Evolutionary conservation across 2,797 vertebrate genomes (phyloP).

Genomic region (Centroberyx gerrardi): DNA sequence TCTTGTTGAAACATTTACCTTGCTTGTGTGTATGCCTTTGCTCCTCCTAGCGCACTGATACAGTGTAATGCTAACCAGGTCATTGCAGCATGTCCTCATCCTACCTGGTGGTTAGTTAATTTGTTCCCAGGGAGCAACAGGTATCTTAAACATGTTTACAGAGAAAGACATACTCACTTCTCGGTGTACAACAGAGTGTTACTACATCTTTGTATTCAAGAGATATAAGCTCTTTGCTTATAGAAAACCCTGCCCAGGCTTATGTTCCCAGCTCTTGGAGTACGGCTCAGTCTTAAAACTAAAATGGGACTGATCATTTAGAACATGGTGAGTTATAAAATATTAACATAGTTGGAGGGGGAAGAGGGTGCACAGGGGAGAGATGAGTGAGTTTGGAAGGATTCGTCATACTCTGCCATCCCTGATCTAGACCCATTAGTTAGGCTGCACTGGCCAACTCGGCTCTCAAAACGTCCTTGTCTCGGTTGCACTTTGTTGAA

Average conservation of each 20-base stretch:
- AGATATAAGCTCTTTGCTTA: background rate
- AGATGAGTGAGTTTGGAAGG: conserved; percentile 27
- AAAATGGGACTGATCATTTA: conserved; percentile 63
- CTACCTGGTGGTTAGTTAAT: background rate
- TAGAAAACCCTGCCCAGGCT: background rate
- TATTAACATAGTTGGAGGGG: conserved; percentile 61
- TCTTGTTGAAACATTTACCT: background rate
- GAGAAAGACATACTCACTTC: background rate
- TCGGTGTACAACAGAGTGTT: background rate
- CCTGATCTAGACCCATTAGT: conserved; percentile 44
- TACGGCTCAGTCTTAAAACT: conserved; percentile 25
- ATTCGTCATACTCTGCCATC: conserved; percentile 50
- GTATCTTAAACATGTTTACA: background rate
- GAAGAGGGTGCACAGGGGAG: conserved; percentile 11
- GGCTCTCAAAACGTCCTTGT: background rate
- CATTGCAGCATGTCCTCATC: background rate
- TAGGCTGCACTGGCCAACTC: background rate
- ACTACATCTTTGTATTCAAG: background rate
- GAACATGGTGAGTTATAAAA: conserved; percentile 66
- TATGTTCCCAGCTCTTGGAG: conserved; percentile 1
- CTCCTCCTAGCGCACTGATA: background rate
- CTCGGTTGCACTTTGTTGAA: background rate
- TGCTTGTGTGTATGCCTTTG: background rate
- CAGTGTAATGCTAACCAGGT: background rate
- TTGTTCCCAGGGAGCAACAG: background rate